Base-by-base conservation (phyloP, 2,888 invertebrate species). In the Buathra laborator region DNA sequence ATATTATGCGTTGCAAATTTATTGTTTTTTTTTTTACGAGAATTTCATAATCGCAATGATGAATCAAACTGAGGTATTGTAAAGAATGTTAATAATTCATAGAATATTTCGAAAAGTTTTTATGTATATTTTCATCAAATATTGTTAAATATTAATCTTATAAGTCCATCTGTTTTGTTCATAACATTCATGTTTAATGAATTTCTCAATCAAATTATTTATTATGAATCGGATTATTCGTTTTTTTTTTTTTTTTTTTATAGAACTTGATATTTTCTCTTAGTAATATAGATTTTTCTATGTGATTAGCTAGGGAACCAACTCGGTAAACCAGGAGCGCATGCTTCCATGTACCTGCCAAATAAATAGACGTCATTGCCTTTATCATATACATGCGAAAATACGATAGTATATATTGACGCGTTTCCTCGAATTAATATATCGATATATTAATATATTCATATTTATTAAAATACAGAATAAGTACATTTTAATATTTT, bases 301-400 rank as follows among this genome's bases (percentile, higher is more conserved):
- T 80, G 80, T 84, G 84, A 84, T 84, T 84, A 84, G 71, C 67
- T 68, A 72, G 71, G 75, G 66, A 77, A 81, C 75, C 70, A 83
- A 79, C 70, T 75, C 75, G 83, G 82, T 83, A 83, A 86, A 84
- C 82, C 86, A 83, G 87, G 85, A 87, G 87, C 87, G 87, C 87
- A 87, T 86, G 87, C 87, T 87, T 87, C 87, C 86, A 87, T 70
- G 87, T 87, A 87, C 87, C 87, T 87, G 87, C 87, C 87, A 87
- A 87, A 86, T 86, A 87, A 67, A 86, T 86, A 86, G 75, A 77
- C 44, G n/a, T 77, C 24, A 48, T 16, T 48, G 62, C 32, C 32
- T 62, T 53, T 72, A 43, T 10, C 5, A 74, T 74, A 37, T 70
- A 51, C 48, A 56, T 48, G 4, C 10, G 44, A 46, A 48, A 59